These are phyloP conservation scores for Bettongia penicillata DNA, from an alignment of 2,113 vertebrate genomes.

Conservation along the genomic window DNA sequence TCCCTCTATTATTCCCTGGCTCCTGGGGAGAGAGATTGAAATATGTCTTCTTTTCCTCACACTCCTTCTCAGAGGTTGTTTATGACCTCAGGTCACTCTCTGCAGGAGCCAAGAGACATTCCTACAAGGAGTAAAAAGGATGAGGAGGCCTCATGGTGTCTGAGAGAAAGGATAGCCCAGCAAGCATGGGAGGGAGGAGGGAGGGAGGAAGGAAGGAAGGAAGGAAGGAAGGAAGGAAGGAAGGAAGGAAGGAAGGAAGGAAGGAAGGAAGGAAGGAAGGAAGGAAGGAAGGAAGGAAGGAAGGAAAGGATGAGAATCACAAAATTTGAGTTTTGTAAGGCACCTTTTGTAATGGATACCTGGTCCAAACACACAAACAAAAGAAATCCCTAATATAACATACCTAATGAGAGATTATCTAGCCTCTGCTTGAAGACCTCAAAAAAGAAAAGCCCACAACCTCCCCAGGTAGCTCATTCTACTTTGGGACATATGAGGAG, in stretches of 20 bases:
- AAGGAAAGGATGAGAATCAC: no score
- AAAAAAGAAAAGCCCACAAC: no score
- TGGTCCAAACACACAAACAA: no score
- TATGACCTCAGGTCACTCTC: background rate
- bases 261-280: background rate
- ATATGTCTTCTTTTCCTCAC: background rate
- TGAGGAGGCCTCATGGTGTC: background rate
- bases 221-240: no score
- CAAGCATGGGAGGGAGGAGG: background rate
- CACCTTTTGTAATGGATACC: no score
- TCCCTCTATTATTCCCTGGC: background rate
- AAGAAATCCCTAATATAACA: no score
- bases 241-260: no score
- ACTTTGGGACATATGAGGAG: background rate
- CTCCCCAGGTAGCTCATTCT: background rate
- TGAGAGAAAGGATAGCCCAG: background rate
- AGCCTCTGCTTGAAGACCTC: no score
- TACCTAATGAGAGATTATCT: no score
- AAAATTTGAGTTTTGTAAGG: no score
- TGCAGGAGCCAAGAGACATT: background rate
- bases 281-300: background rate
- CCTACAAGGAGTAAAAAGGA: background rate
- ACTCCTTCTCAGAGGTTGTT: background rate
- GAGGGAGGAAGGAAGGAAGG: background rate
- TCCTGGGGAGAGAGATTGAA: background rate